A percentile compares a stretch with the other conserved stretches of the same genome.
These are phyloP conservation scores for Xyrichtys novacula DNA, from an alignment of 2,797 vertebrate genomes.

Conservation along the genomic window DNA sequence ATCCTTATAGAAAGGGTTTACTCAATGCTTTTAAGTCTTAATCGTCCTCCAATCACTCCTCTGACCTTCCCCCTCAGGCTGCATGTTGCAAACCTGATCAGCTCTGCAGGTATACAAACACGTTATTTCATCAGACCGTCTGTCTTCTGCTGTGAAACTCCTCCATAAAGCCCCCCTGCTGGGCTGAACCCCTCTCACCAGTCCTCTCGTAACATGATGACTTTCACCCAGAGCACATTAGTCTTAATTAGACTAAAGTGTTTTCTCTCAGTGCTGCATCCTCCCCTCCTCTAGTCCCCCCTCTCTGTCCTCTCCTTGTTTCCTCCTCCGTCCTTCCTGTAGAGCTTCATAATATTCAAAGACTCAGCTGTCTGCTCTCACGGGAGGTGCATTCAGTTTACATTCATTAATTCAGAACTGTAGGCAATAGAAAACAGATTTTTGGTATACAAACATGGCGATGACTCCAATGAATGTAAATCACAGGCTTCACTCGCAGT, in stretches of 20 bases:
- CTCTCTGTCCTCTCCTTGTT: constrained; percentile 11
- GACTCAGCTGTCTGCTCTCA: constrained; percentile 38
- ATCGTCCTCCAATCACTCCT: constrained; percentile 33
- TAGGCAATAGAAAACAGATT: constrained; percentile 30
- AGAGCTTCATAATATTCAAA: constrained; percentile 60
- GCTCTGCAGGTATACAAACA: constrained; percentile 48
- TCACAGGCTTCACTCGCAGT: constrained; percentile 1
- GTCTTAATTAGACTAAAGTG: constrained; percentile 72
- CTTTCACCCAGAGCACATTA: constrained; percentile 59
- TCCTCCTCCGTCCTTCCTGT: constrained; percentile 29
- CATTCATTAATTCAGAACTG: constrained; percentile 64
- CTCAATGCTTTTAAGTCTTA: not conserved
- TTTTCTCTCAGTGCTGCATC: constrained; percentile 45
- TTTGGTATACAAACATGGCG: constrained; percentile 39
- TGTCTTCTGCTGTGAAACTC: constrained; percentile 43
- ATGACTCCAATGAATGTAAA: constrained; percentile 45
- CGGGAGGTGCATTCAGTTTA: constrained; percentile 63
- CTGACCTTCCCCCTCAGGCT: constrained; percentile 40
- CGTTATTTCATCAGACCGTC: constrained; percentile 48
- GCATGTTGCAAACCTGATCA: constrained; percentile 50
- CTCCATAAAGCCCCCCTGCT: constrained; percentile 38
- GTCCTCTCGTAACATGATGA: constrained; percentile 51
- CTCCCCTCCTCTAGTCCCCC: constrained; percentile 19
- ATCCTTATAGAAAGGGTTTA: too few species aligned
- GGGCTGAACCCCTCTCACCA: constrained; percentile 38